phyloP scores from a whole-genome alignment of 2,888 invertebrate species.

The Nezara viridula region DNA sequence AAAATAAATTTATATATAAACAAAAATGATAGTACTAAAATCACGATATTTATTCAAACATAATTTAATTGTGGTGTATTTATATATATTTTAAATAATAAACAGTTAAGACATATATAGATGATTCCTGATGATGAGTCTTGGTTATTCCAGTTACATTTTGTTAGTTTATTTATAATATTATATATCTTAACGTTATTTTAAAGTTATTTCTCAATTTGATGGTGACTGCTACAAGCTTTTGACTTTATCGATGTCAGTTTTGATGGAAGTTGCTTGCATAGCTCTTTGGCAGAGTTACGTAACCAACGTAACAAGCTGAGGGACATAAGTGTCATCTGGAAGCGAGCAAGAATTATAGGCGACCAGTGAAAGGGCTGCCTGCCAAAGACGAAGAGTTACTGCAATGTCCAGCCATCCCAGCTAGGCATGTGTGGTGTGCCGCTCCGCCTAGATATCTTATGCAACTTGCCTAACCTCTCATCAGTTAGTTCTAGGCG shows the following conservation, averaged over 20 bases:
- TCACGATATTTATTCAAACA: no score
- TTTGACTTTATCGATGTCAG: background rate
- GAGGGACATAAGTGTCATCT: slow-evolving; percentile 15
- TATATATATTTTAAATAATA: no score
- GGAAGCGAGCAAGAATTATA: background rate
- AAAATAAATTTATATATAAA: no score
- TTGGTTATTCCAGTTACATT: no score
- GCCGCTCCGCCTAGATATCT: background rate
- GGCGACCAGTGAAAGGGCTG: background rate
- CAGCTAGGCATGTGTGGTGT: background rate
- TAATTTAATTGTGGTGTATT: no score
- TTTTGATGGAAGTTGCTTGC: background rate
- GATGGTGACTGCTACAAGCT: background rate
- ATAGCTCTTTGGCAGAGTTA: background rate
- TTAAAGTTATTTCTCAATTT: no score
- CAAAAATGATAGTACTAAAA: no score
- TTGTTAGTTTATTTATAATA: no score
- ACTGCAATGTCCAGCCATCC: background rate
- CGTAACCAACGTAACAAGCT: background rate
- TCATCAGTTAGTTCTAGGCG: background rate
- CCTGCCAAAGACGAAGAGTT: background rate
- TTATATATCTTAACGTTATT: no score
- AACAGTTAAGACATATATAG: no score
- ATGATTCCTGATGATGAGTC: no score
- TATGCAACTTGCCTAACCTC: background rate